phyloP scores from a whole-genome alignment of 2,888 invertebrate species.

The Liodrosophila aerea region DNA sequence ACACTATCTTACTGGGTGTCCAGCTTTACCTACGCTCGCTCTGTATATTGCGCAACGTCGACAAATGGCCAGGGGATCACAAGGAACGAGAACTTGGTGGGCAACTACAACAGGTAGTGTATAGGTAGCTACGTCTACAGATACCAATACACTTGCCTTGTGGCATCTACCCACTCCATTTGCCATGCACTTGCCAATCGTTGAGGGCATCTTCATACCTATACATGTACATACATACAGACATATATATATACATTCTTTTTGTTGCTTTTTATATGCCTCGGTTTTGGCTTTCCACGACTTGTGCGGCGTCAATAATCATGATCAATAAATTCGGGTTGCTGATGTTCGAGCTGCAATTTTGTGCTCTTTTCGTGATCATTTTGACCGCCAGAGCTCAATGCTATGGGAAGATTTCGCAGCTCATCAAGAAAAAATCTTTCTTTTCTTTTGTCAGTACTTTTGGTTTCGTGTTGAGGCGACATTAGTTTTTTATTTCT shows the following conservation, averaged over 20 bases:
- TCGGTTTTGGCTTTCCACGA: slow-evolving; percentile 58
- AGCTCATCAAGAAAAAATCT: slow-evolving; percentile 41
- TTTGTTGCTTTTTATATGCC: slow-evolving; percentile 12
- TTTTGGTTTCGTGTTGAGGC: slow-evolving; percentile 53
- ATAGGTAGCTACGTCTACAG: slow-evolving; percentile 6
- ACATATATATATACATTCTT: no score
- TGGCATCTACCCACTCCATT: slow-evolving; percentile 22
- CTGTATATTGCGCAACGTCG: slow-evolving; percentile 24
- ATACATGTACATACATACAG: no score
- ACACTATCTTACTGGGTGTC: neutral
- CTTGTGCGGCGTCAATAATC: slow-evolving; percentile 73
- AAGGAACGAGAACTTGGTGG: neutral
- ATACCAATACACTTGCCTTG: slow-evolving; percentile 14
- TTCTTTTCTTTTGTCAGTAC: slow-evolving; percentile 15
- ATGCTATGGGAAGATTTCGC: slow-evolving; percentile 65
- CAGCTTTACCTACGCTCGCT: slow-evolving; percentile 36
- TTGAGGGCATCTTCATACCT: slow-evolving; percentile 54
- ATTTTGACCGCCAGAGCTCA: slow-evolving; percentile 53
- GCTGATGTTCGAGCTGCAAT: slow-evolving; percentile 43
- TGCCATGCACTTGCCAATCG: slow-evolving; percentile 58
- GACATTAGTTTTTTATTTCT: slow-evolving; percentile 58
- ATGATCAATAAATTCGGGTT: slow-evolving; percentile 73
- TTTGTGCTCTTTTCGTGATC: slow-evolving; percentile 58
- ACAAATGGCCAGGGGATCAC: neutral
- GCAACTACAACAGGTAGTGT: slow-evolving; percentile 43